Evolutionary conservation across 1,140 invertebrate species (phyloP).

Genomic region (Brachionus sp.): DNA sequence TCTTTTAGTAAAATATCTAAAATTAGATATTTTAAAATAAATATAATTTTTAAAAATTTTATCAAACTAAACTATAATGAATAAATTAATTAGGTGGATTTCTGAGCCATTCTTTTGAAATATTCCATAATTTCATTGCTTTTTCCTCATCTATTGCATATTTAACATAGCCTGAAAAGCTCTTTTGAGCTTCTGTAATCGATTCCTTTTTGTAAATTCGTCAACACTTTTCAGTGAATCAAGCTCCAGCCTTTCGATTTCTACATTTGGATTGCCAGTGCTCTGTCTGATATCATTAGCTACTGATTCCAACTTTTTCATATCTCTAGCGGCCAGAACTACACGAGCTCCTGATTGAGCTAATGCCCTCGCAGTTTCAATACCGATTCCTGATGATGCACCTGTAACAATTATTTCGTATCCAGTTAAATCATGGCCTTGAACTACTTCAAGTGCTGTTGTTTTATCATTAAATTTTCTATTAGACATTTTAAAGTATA

Average conservation of each 20-base stretch:
- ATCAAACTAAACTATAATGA: not conserved
- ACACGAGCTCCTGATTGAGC: not conserved
- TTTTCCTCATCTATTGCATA: constrained; percentile 28
- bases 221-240: not conserved
- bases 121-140: constrained; percentile 9
- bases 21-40: not conserved
- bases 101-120: not conserved
- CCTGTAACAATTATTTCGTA: constrained; percentile 27
- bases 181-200: not conserved
- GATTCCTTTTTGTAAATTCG: constrained; percentile 4
- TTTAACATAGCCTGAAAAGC: not conserved
- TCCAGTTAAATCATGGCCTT: constrained; percentile 8
- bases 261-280: constrained; percentile 4
- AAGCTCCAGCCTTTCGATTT: not conserved
- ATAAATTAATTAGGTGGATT: not conserved
- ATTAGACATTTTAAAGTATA: not conserved
- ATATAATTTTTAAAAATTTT: not conserved
- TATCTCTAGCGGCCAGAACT: not conserved
- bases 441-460: not conserved
- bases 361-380: constrained; percentile 14
- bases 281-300: not conserved
- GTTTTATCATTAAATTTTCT: constrained; percentile 1
- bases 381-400: constrained; percentile 14
- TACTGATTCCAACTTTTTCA: not conserved
- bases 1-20: too few species aligned